Conservation (phyloP, 2,113 vertebrate species). For the Puma concolor region DNA sequence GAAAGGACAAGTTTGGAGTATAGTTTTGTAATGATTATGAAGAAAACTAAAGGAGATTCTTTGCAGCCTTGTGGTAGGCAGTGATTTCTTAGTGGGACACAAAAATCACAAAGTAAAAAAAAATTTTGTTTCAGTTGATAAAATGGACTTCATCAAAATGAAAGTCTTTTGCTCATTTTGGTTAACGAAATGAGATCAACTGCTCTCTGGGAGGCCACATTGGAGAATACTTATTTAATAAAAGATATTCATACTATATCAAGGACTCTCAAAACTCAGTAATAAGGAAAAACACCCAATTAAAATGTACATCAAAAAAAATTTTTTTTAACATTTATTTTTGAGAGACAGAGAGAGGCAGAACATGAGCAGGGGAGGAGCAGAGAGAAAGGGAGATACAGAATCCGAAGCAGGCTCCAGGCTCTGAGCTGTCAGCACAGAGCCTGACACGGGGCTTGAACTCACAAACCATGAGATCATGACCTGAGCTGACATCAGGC, state of each 20-base stretch:
- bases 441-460: too few species aligned
- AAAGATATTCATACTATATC: not conserved
- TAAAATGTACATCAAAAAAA: too few species aligned
- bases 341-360: too few species aligned
- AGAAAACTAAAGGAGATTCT: slow-evolving; percentile 1
- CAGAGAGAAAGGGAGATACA: too few species aligned
- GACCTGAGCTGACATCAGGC: too few species aligned
- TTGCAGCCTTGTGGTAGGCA: not conserved
- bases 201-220: not conserved
- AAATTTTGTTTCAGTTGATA: not conserved
- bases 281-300: not conserved
- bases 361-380: too few species aligned
- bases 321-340: too few species aligned
- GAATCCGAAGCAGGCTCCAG: too few species aligned
- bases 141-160: not conserved
- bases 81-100: not conserved
- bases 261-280: not conserved
- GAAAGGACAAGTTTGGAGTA: not conserved
- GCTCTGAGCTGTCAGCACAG: too few species aligned
- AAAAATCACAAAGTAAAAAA: not conserved
- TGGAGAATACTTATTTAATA: slow-evolving; percentile 16
- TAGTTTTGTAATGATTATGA: not conserved
- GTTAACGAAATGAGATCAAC: not conserved
- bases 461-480: too few species aligned
- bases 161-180: not conserved